These are phyloP conservation scores for Sebastes jordani DNA, from an alignment of 2,797 vertebrate species.

Conservation along the genomic window DNA sequence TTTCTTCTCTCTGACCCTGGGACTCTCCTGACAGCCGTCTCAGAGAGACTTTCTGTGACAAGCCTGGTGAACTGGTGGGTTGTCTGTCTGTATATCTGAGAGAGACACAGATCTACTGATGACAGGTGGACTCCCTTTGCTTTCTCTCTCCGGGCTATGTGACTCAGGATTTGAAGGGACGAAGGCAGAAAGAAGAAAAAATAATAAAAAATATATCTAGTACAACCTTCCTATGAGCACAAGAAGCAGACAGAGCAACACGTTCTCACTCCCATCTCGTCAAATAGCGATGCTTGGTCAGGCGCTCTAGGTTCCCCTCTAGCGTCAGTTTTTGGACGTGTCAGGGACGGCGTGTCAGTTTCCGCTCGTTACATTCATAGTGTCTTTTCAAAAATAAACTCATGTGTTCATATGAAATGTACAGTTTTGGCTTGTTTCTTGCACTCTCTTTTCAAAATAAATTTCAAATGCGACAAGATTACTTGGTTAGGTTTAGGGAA, in stretches of 20 bases:
- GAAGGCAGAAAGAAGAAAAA: background rate
- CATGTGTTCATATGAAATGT: background rate
- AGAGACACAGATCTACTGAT: slow-evolving; percentile 18
- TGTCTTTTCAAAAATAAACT: background rate
- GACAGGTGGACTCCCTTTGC: slow-evolving; percentile 36
- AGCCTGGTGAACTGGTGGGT: slow-evolving; percentile 13
- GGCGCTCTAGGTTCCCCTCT: background rate
- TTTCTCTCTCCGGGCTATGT: slow-evolving; percentile 5
- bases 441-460: background rate
- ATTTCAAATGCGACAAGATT: background rate
- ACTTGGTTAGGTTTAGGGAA: rapidly evolving
- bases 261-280: background rate
- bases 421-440: background rate
- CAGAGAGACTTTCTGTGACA: slow-evolving; percentile 30
- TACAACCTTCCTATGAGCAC: background rate
- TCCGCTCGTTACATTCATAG: background rate
- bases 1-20: background rate
- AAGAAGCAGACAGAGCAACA: background rate
- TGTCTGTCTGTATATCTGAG: slow-evolving; percentile 29
- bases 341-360: background rate
- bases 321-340: background rate
- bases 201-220: background rate
- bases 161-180: slow-evolving; percentile 3
- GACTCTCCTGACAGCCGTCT: slow-evolving; percentile 29
- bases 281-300: background rate